Base-by-base conservation (phyloP, 1,140 invertebrate genomes). In the Ctenoplectra terminalis region DNA sequence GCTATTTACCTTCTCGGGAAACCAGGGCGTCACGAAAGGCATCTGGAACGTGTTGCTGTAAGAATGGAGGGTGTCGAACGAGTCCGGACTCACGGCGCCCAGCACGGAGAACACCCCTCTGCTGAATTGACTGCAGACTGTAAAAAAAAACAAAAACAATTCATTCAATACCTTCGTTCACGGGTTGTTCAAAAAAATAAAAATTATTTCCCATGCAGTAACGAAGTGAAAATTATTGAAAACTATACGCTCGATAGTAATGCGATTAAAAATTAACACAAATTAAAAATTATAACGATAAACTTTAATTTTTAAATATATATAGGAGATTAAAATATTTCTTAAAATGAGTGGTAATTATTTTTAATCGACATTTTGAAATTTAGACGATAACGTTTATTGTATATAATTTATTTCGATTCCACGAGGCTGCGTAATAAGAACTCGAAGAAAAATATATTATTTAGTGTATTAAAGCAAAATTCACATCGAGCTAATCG, bases 21-120 rank as follows among this genome's bases (percentile, higher is more conserved):
- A 98, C 96, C 97, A 98, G 15, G 97, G 97, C 43, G 97, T 98
- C 52, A 99, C 95, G 91, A 99, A 99, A 34, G 98, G 98, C 97
- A 99, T 98, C 92, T 98, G 97, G 92, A 99, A 99, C 8, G 98
- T 99, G 93, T 99, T 98, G 88, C 97, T 97, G 94, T 99, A 99
- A 1, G 98, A 98, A 91, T 99, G 97, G 56, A 99, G 95, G 26
- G 98, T 99, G 92, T 98, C 97, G 92, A 99, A 98, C 9, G 98
- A 98, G 88, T 98, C 98, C 9, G 97, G 97, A 84, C 97, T 97
- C 15, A 99, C 98, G 7, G 97, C 97, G 1, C 98, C 98, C 88
- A 99, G 93, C 96, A 99, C 97, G 6, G 98, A 96, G 90, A 97
- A 97, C 67, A 98, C 98, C 29, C 98, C 98, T 84, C 97, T 95